Percentiles rank a stretch among this genome's conserved stretches.
phyloP scores from a whole-genome alignment of 2,888 invertebrate species.

The Chrysolina americana region DNA sequence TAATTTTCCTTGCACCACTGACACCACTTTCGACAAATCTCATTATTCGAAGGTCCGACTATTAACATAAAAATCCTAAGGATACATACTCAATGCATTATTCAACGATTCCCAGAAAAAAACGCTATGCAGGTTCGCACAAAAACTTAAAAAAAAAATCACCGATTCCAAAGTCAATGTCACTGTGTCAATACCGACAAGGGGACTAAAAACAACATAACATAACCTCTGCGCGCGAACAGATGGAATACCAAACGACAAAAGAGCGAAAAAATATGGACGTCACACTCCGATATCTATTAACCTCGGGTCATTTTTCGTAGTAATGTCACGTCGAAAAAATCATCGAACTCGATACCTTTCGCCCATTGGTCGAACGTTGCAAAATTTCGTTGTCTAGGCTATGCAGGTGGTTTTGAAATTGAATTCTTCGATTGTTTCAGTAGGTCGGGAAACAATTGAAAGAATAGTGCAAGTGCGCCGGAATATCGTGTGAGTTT shows the following conservation, averaged over 20 bases:
- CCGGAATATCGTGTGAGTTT: slow-evolving; percentile 24
- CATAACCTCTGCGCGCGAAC: slow-evolving; percentile 26
- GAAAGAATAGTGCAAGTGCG: slow-evolving; percentile 33
- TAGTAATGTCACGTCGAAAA: slow-evolving; percentile 32
- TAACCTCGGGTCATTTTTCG: slow-evolving; percentile 40
- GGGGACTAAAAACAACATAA: slow-evolving; percentile 12
- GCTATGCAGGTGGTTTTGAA: slow-evolving; percentile 38
- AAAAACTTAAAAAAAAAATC: slow-evolving; percentile 34
- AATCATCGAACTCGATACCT: slow-evolving; percentile 21
- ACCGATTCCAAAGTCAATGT: slow-evolving; percentile 45
- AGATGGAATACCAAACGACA: slow-evolving; percentile 32
- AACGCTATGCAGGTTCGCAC: slow-evolving; percentile 21
- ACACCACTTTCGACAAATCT: background rate
- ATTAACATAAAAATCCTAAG: slow-evolving; percentile 16
- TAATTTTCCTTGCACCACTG: background rate
- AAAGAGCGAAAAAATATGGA: slow-evolving; percentile 35
- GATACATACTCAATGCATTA: slow-evolving; percentile 12
- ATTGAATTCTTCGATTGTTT: slow-evolving; percentile 26
- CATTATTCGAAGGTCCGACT: slow-evolving; percentile 5
- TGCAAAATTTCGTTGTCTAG: slow-evolving; percentile 41
- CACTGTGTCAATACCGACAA: slow-evolving; percentile 45
- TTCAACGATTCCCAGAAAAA: background rate
- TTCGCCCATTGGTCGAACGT: slow-evolving; percentile 30
- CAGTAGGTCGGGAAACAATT: slow-evolving; percentile 35
- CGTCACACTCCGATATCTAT: slow-evolving; percentile 30